Conservation (phyloP, 1,140 invertebrate species). For the Scaptodrosophila lebanonensis region DNA sequence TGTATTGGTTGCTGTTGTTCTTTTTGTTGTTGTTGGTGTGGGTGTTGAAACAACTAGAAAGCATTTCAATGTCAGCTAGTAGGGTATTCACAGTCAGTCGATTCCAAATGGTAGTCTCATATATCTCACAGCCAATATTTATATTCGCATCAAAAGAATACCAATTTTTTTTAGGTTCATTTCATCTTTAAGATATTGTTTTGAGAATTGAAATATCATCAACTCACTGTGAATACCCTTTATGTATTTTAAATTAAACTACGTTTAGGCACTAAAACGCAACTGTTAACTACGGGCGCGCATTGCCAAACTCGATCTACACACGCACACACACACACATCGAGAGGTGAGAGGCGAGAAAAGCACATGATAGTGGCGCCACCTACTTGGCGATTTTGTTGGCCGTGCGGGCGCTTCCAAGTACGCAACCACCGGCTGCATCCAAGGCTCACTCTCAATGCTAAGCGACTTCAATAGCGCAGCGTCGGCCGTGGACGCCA, state of each 20-base stretch:
- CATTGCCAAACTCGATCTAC: background rate
- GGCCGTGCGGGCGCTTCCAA: slow-evolving; percentile 75
- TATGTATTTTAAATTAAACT: slow-evolving; percentile 59
- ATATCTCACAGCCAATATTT: no score
- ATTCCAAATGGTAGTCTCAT: no score
- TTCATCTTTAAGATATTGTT: no score
- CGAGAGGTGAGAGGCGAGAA: slow-evolving; percentile 13
- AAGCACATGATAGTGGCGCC: slow-evolving; percentile 35
- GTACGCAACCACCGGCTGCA: slow-evolving; percentile 73
- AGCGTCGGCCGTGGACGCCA: slow-evolving; percentile 17
- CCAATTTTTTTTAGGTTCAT: no score
- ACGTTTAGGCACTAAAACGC: slow-evolving; percentile 58
- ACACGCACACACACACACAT: slow-evolving; percentile 32
- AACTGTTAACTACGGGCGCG: slow-evolving; percentile 61
- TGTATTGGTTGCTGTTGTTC: slow-evolving; percentile 7
- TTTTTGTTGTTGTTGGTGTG: background rate
- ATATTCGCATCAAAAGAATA: no score
- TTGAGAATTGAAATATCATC: no score
- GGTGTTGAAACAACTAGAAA: slow-evolving; percentile 47
- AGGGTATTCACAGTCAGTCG: no score
- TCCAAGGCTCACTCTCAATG: slow-evolving; percentile 58
- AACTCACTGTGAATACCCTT: no score
- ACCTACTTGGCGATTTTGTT: slow-evolving; percentile 77
- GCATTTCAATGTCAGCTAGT: slow-evolving; percentile 62
- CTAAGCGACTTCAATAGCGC: slow-evolving; percentile 54